phyloP scores from a whole-genome alignment of 2,888 invertebrate species.

The Sipha maydis region DNA sequence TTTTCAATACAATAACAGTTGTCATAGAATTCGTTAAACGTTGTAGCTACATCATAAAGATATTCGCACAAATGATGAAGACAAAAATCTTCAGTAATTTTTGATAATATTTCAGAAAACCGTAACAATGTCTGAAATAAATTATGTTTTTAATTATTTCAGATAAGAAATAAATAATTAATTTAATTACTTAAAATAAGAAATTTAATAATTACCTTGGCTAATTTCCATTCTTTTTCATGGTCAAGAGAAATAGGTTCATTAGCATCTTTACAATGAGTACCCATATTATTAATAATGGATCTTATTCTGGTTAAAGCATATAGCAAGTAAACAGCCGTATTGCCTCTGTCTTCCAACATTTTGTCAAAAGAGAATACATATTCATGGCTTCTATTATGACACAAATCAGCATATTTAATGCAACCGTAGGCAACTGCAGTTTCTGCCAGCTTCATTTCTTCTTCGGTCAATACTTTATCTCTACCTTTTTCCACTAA shows the following conservation, averaged over 20 bases:
- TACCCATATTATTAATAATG: constrained; percentile 79
- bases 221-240: constrained; percentile 94
- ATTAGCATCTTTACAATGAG: constrained; percentile 73
- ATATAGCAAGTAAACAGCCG: constrained; percentile 96
- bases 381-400: constrained; percentile 93
- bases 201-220: constrained; percentile 72
- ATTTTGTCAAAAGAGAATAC: constrained; percentile 99
- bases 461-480: constrained; percentile 81
- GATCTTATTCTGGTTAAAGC: constrained; percentile 93
- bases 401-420: constrained; percentile 96
- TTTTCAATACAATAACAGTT: constrained; percentile 97
- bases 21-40: constrained; percentile 97
- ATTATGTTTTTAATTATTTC: background rate
- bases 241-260: constrained; percentile 79
- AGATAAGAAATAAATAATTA: background rate
- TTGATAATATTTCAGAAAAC: constrained; percentile 87
- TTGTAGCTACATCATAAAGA: constrained; percentile 91
- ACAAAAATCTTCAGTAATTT: constrained; percentile 83
- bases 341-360: constrained; percentile 98
- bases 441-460: constrained; percentile 85
- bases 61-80: constrained; percentile 93
- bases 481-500: constrained; percentile 88
- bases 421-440: constrained; percentile 98
- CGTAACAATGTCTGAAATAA: constrained; percentile 74
- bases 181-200: background rate